phyloP scores from a whole-genome alignment of 2,888 invertebrate species.

The Meiosimyza platycephala region DNA sequence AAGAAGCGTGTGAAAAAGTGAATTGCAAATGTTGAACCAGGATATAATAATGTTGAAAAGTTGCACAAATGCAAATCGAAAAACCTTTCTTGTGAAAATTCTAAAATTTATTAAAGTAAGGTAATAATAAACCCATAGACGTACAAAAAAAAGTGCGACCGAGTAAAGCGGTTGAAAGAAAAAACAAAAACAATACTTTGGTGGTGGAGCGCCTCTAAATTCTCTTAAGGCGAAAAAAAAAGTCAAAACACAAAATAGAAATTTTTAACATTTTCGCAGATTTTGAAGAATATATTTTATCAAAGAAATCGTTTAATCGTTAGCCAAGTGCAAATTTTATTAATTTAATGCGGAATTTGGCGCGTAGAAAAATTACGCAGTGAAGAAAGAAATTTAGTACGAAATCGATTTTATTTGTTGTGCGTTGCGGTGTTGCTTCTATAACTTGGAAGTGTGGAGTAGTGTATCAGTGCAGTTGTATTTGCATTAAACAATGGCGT shows the following conservation, averaged over 20 bases:
- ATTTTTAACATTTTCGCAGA: not conserved
- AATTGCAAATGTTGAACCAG: constrained; percentile 16
- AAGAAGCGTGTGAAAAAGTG: constrained; percentile 9
- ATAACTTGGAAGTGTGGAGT: constrained; percentile 1
- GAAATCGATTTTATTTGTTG: constrained; percentile 33
- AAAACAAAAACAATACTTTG: not conserved
- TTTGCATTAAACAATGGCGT: constrained; percentile 34
- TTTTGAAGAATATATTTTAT: not conserved
- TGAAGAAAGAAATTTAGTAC: constrained; percentile 15
- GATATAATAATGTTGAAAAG: constrained; percentile 7
- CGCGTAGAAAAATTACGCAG: constrained; percentile 32
- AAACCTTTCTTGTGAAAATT: not conserved
- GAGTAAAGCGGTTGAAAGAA: not conserved
- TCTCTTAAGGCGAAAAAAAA: not conserved
- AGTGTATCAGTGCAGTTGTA: constrained; percentile 22
- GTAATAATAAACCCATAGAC: no score
- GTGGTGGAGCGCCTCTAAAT: not conserved
- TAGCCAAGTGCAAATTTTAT: not conserved
- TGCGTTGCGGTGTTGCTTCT: constrained; percentile 25
- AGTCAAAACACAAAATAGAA: not conserved
- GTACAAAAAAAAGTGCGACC: not conserved
- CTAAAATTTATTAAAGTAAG: not conserved
- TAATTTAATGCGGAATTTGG: constrained; percentile 17
- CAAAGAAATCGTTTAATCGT: not conserved
- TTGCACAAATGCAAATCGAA: not conserved